phyloP scores from a whole-genome alignment of 2,113 vertebrate genomes.

The Ceyx margarethae region DNA sequence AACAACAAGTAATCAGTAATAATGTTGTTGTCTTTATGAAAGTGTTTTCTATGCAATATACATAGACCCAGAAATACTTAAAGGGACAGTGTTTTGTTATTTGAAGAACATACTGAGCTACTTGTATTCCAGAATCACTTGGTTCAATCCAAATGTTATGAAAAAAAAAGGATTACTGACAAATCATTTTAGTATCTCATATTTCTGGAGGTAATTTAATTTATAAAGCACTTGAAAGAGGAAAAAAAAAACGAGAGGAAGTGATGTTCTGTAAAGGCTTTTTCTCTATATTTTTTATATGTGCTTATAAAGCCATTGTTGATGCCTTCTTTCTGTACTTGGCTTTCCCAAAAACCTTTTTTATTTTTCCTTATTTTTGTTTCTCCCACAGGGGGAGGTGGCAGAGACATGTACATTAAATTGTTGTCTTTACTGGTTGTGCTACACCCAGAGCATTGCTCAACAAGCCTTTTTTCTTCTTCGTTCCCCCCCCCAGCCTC shows the following conservation, averaged over 20 bases:
- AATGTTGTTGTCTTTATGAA: not conserved
- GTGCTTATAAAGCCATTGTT: not conserved
- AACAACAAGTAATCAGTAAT: not conserved
- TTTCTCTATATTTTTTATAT: not conserved
- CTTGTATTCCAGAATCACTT: not conserved
- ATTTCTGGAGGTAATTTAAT: not conserved
- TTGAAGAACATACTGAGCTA: not conserved
- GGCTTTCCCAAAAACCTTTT: not conserved
- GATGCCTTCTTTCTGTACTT: not conserved
- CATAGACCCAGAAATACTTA: not conserved
- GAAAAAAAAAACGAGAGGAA: not conserved
- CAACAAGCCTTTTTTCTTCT: not conserved
- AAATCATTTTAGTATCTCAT: not conserved
- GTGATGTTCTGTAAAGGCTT: not conserved
- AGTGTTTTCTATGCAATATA: not conserved
- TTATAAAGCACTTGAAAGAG: not conserved
- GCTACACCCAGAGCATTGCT: not conserved
- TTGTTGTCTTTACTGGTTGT: not conserved
- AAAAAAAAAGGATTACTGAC: not conserved
- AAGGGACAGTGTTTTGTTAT: not conserved
- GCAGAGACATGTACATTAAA: not conserved
- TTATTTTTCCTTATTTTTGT: not conserved
- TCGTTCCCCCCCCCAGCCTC: not conserved
- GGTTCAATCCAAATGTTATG: not conserved
- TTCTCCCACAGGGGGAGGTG: not conserved